A percentile compares a stretch with the other conserved stretches of the same genome.
These are phyloP conservation scores for Siphamia tubifer DNA, from an alignment of 2,113 vertebrate genomes.

Conservation along the genomic window DNA sequence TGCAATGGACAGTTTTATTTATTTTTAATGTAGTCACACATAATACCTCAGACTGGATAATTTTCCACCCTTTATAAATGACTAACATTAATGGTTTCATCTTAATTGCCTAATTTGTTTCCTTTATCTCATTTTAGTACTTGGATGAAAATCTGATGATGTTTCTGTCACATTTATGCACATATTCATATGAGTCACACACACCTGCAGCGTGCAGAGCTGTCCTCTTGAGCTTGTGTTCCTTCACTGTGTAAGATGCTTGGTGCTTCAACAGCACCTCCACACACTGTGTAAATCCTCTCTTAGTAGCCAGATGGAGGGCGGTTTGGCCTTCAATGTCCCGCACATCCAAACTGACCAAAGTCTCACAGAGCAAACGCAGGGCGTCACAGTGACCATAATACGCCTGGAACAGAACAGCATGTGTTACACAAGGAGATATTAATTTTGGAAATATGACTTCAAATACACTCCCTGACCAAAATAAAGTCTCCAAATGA, in stretches of 20 bases:
- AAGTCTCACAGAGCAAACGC: constrained; percentile 89
- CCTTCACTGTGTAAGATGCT: constrained; percentile 88
- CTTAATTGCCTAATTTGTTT: no score
- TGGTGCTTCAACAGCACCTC: constrained; percentile 91
- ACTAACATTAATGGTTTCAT: no score
- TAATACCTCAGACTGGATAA: background rate
- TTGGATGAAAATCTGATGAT: no score
- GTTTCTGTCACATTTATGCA: no score
- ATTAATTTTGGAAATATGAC: no score
- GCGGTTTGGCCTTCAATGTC: constrained; percentile 89
- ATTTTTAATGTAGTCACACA: no score
- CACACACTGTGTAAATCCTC: constrained; percentile 87
- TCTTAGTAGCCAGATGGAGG: constrained; percentile 89
- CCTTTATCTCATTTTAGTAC: no score
- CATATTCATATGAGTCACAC: background rate
- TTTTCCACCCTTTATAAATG: no score
- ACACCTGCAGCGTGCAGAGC: constrained; percentile 91
- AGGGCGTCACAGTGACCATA: constrained; percentile 96
- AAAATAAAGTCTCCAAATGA: no score
- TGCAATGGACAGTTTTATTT: no score
- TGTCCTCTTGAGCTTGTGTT: constrained; percentile 87
- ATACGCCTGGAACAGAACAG: constrained; percentile 82
- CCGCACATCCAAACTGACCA: constrained; percentile 92
- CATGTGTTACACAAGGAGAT: background rate
- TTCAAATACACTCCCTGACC: no score